Evolutionary conservation across 2,797 vertebrate species (phyloP), one percentile per base, ranked within the genome.

Genomic region (Enteromius radiatus): DNA sequence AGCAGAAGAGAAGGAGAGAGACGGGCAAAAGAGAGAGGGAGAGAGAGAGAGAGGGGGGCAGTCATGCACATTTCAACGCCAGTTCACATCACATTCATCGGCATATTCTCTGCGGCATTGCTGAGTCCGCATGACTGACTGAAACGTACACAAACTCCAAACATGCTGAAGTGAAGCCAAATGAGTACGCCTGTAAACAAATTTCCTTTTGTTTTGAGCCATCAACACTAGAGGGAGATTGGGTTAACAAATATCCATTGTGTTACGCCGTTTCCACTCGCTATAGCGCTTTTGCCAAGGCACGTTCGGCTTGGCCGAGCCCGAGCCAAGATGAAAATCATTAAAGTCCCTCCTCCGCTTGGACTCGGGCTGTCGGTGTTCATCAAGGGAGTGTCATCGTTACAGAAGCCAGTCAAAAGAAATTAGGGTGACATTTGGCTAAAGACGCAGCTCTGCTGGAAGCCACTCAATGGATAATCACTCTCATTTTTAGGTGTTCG

Each of bases 371-470:
- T 31, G 67, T 80, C 83, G 28, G 52, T 83, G 81, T 87, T 85
- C 75, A 65, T 76, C 56, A 82, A 80, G 82, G 84, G 54, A 87
- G 74, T 59, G 49, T 81, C 86, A 73, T 86, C 59, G 84, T 80
- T 70, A 70, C 64, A 88, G 86, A 68, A 85, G 85, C 87, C 78
- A 85, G 49, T 70, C 81, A 70, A 68, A 82, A 78, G 63, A 64
- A 78, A 88, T 56, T 82, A 76, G 43, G 43, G 71, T 77, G 85
- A 87, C 82, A 84, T 88, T 86, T 88, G 84, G 82, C 80, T 78
- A 79, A 77, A 79, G 79, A 82, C 64, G 43, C 63, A 6, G 31
- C 83, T 79, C 79, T 82, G 69, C 19, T 84, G 83, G 79, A 69
- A 84, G 85, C 76, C 56, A 52, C 76, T 84, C 75, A 33, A 69